A percentile compares a stretch with the other conserved stretches of the same genome.
These are phyloP conservation scores for Anoplopoma fimbria DNA, from an alignment of 2,113 vertebrate genomes.

Conservation along the genomic window DNA sequence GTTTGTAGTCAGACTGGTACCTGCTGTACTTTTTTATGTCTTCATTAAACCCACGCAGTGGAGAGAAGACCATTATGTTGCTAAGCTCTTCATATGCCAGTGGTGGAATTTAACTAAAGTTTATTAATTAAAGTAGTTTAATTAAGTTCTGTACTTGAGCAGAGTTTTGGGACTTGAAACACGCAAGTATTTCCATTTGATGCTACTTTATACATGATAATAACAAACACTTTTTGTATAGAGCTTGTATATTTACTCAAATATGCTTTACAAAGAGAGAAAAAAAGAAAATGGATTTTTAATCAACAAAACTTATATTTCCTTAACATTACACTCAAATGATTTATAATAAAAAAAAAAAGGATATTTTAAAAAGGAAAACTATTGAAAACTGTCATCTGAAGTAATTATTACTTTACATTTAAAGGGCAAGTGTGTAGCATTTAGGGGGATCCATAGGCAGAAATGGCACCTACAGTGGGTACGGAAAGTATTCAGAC, in stretches of 20 bases:
- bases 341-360: no score
- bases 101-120: neutral
- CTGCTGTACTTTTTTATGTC: neutral
- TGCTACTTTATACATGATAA: neutral
- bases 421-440: no score
- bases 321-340: no score
- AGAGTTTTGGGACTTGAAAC: neutral
- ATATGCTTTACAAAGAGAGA: neutral
- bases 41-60: neutral
- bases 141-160: neutral
- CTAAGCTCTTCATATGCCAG: neutral
- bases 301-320: neutral
- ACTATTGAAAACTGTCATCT: no score
- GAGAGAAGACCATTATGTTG: no score
- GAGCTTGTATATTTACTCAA: neutral
- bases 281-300: no score
- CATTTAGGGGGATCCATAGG: no score
- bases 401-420: no score
- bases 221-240: neutral
- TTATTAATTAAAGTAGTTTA: no score
- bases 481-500: no score
- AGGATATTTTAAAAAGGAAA: no score
- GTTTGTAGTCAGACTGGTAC: neutral
- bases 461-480: no score
- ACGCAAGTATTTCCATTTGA: neutral